Evolutionary conservation across 2,888 invertebrate species (phyloP).

Genomic region (Trachelus iudaicus): DNA sequence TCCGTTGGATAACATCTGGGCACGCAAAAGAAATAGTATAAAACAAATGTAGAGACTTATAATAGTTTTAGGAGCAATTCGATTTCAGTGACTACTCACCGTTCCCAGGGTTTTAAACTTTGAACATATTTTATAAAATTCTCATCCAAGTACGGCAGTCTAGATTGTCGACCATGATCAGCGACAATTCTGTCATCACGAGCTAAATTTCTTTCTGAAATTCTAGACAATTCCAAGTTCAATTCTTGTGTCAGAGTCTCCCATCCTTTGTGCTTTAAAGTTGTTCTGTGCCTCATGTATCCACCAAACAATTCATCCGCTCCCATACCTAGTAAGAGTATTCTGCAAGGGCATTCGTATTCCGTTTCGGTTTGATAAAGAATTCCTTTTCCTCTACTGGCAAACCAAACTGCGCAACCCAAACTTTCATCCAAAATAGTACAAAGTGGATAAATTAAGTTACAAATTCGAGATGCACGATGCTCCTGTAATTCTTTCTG

Average conservation of each 20-base stretch:
- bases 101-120: constrained; percentile 75
- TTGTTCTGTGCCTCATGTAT: constrained; percentile 87
- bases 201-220: constrained; percentile 91
- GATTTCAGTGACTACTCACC: constrained; percentile 63
- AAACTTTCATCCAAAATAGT: constrained; percentile 96
- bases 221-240: constrained; percentile 82
- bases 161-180: constrained; percentile 86
- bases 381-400: constrained; percentile 78
- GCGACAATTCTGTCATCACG: constrained; percentile 94
- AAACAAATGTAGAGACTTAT: constrained; percentile 9
- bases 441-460: constrained; percentile 85
- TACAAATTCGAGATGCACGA: constrained; percentile 73
- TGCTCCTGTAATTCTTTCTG: constrained; percentile 72
- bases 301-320: constrained; percentile 98
- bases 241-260: constrained; percentile 69
- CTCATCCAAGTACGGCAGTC: constrained; percentile 85
- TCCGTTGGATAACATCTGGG: constrained; percentile 71
- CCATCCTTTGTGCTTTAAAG: constrained; percentile 71
- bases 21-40: constrained; percentile 10
- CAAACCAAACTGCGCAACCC: constrained; percentile 98
- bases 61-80: not conserved
- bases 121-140: constrained; percentile 74
- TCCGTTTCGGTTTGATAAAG: constrained; percentile 44
- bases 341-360: constrained; percentile 74
- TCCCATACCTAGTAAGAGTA: constrained; percentile 90